Conservation (phyloP, 2,113 vertebrate genomes). For the Melospiza melodia region DNA sequence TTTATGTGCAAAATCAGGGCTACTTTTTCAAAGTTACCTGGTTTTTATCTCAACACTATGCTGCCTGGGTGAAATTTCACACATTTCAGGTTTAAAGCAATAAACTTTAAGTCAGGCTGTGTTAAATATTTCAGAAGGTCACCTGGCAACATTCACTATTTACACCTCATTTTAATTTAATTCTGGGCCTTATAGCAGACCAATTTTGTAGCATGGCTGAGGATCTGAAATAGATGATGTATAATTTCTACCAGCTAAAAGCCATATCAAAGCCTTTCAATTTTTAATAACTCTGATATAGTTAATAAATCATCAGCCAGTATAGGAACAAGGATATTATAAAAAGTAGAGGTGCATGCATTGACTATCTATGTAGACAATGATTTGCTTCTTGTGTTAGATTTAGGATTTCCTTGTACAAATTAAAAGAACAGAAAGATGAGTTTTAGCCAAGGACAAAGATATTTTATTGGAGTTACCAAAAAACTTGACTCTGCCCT, state of each 20-base stretch:
- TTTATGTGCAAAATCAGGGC: neutral
- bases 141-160: neutral
- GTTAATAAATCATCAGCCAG: neutral
- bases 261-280: neutral
- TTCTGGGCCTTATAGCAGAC: neutral
- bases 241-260: slow-evolving; percentile 16
- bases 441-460: neutral
- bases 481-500: neutral
- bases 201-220: neutral
- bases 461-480: neutral
- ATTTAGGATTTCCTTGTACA: neutral
- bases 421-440: neutral
- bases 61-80: neutral
- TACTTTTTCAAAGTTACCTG: neutral
- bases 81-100: neutral
- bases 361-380: neutral
- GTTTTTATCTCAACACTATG: neutral
- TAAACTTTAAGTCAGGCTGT: neutral
- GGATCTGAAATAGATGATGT: neutral
- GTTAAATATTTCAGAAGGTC: slow-evolving; percentile 55
- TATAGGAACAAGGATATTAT: neutral
- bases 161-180: slow-evolving; percentile 15
- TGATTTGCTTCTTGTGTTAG: neutral
- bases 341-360: neutral
- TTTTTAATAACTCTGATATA: slow-evolving; percentile 1